Base-by-base conservation (phyloP, 2,113 vertebrate species). In the Neofelis nebulosa region DNA sequence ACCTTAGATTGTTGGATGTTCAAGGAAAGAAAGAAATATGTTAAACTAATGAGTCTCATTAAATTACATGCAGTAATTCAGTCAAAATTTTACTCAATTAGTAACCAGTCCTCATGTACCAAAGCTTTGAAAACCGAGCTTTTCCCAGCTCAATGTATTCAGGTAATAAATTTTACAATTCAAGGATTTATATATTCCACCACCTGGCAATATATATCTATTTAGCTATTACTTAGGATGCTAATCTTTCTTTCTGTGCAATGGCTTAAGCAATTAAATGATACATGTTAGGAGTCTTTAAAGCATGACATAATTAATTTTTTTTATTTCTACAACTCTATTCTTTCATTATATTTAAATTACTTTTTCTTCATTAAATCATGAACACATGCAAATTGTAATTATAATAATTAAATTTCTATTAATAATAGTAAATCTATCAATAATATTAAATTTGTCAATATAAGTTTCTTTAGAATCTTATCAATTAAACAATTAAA, bases 341-440 rank as follows among this genome's bases (percentile, higher is more conserved):
- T 71, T 90, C 31, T 97, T 61, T 91, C 61, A 36, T 68, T 69
- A 48, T 23, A 61, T 91, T 91, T 81, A n/a, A 69, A 74, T 91
- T 95, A 85, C 2, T 87, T 80, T 76, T 81, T 91, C n/a, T 73
- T 48, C 50, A 91, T 76, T 55, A 96, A 76, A 95, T 81, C 12
- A 3, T 12, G 71, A 83, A 55, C 63, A 71, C 16, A 38, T 61
- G 8, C 36, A 96, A 95, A 89, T 82, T 95, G 0, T 68, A 78
- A 92, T 66, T 57, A 76, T 36, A 94, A 23, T 66, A 94, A 76
- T 81, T 95, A 66, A 80, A 15, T 81, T 85, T 41, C 31, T 31
- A 61, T 88, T 31, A 92, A 84, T 89, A 93, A 83, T 3, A 65
- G n/a, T 50, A 92, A 66, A 79, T 50, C 66, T 79, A 65, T 33